Evolutionary conservation across 2,113 vertebrate genomes (phyloP).

Genomic region (Propithecus coquereli): DNA sequence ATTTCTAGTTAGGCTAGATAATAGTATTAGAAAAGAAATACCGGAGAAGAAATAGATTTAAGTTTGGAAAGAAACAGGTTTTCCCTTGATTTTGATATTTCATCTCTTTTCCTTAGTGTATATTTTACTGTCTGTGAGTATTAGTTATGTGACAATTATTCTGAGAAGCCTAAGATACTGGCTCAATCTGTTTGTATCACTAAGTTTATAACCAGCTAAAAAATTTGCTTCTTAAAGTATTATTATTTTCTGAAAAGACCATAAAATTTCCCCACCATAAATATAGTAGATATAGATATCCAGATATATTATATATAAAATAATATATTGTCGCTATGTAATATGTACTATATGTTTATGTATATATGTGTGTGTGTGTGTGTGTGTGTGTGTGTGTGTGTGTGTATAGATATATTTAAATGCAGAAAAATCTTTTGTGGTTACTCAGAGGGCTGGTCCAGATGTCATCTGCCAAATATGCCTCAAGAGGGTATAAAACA

Average conservation of each 20-base stretch:
- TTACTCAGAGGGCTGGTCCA: background rate
- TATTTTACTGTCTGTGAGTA: background rate
- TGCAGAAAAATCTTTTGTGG: background rate
- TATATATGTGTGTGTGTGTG: too few relatives aligned
- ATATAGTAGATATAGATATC: background rate
- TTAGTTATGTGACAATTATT: background rate
- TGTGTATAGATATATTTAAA: background rate
- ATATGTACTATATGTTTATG: background rate
- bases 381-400: background rate
- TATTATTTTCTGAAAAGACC: background rate
- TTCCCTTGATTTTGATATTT: background rate
- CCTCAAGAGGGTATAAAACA: background rate
- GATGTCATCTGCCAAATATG: background rate
- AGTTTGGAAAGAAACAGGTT: background rate
- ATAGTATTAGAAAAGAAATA: background rate
- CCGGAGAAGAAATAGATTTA: background rate
- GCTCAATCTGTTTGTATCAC: background rate
- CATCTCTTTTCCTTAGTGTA: background rate
- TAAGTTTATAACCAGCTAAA: background rate
- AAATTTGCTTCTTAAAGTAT: background rate
- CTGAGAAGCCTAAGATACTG: background rate
- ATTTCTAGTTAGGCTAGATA: background rate
- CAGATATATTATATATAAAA: background rate
- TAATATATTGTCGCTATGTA: background rate
- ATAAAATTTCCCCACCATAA: background rate